These are phyloP conservation scores for Gymnobelideus leadbeateri DNA, from an alignment of 2,113 vertebrate species.

Conservation along the genomic window DNA sequence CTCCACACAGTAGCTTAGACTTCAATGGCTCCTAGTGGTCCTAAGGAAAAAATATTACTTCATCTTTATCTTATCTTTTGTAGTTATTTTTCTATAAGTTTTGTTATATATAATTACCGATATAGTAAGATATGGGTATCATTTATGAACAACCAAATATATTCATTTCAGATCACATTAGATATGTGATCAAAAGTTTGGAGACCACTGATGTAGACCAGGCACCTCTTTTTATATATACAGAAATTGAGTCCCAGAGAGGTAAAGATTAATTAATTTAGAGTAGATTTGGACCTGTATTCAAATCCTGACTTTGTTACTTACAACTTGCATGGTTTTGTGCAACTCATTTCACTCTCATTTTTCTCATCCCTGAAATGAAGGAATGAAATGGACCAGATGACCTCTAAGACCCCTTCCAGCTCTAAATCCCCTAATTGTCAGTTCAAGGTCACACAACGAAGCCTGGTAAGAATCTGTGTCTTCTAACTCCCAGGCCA, in stretches of 20 bases:
- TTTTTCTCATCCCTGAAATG: neutral
- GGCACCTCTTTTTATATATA: conserved; percentile 34
- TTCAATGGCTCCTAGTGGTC: neutral
- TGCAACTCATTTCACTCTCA: neutral
- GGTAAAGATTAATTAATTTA: neutral
- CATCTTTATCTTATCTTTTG: neutral
- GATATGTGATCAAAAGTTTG: neutral
- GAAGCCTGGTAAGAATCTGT: neutral
- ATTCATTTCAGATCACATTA: neutral
- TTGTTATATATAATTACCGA: neutral
- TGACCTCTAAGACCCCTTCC: neutral
- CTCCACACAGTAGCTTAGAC: neutral
- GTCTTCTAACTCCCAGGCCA: neutral
- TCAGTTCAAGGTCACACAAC: conserved; percentile 6
- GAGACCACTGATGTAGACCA: conserved; percentile 22
- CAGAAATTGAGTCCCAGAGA: conserved; percentile 23
- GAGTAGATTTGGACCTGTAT: neutral
- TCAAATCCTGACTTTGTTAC: neutral
- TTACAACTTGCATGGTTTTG: neutral
- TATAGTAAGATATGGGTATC: neutral
- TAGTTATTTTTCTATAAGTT: neutral
- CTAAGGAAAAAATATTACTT: neutral
- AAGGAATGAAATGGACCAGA: neutral
- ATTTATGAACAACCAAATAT: neutral
- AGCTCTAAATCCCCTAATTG: neutral